A percentile compares a stretch with the other conserved stretches of the same genome.
Conservation (phyloP, 2,888 invertebrate genomes). For the Andricus curvator region DNA sequence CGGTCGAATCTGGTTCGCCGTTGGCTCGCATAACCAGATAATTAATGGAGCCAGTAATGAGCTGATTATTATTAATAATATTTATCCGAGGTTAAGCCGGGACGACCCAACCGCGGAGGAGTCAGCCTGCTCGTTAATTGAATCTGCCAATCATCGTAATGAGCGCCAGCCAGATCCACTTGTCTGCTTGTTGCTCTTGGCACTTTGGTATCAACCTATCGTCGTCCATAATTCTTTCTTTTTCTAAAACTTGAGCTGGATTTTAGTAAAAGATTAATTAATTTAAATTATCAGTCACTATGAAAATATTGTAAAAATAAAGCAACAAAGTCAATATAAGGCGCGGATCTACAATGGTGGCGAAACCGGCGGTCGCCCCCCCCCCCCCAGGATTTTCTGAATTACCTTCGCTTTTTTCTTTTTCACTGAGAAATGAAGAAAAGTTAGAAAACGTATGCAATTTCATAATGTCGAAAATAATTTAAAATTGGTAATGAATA, state of each 20-base stretch:
- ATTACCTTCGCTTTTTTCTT: no score
- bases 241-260: background rate
- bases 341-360: no score
- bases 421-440: no score
- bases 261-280: background rate
- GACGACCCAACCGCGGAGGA: conserved; percentile 70
- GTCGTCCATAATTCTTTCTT: conserved; percentile 41
- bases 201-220: conserved; percentile 55
- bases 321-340: no score
- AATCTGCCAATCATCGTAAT: conserved; percentile 90
- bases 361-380: no score
- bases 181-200: conserved; percentile 62
- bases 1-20: conserved; percentile 64
- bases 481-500: no score
- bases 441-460: no score
- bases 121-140: conserved; percentile 82
- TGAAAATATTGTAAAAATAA: background rate
- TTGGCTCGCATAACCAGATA: conserved; percentile 66
- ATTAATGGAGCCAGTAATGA: conserved; percentile 77
- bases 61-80: conserved; percentile 78
- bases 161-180: conserved; percentile 80
- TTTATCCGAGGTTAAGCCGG: conserved; percentile 76
- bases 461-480: no score
- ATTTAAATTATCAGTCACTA: background rate
- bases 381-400: no score